phyloP scores from a whole-genome alignment of 2,113 vertebrate genomes.

The Cercocebus atys region DNA sequence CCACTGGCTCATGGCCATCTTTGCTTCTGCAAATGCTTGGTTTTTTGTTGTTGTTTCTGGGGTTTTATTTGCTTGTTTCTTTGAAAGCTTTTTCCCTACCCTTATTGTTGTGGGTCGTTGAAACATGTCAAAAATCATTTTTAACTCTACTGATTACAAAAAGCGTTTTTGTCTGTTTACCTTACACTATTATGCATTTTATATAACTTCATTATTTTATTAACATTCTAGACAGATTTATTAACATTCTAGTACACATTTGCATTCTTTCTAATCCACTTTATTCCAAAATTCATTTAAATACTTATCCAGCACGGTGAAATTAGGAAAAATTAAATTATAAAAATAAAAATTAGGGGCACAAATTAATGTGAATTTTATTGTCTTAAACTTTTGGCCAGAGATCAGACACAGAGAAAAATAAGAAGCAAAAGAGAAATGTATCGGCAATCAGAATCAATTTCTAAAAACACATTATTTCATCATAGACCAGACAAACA shows the following conservation, averaged over 20 bases:
- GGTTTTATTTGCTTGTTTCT: neutral
- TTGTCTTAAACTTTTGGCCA: neutral
- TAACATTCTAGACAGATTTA: neutral
- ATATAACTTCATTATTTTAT: slow-evolving; percentile 23
- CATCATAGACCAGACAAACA: neutral
- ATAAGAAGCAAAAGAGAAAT: neutral
- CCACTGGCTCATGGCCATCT: neutral
- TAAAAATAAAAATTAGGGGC: neutral
- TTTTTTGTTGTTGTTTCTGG: neutral
- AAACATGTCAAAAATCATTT: neutral
- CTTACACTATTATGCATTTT: neutral
- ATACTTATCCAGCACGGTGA: neutral
- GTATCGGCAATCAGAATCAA: neutral
- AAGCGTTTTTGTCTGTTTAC: neutral
- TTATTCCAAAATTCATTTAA: neutral
- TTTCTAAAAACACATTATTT: neutral
- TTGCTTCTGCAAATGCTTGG: neutral
- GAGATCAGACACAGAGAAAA: neutral
- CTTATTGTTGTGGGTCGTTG: neutral
- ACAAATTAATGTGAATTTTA: neutral
- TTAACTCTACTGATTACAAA: neutral
- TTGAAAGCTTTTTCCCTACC: neutral
- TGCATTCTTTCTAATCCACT: neutral
- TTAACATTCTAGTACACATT: neutral
- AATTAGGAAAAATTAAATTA: neutral